Evolutionary conservation across 2,113 vertebrate genomes (phyloP), one percentile per base, ranked within the genome.

Genomic region (Peucedramus taeniatus): DNA sequence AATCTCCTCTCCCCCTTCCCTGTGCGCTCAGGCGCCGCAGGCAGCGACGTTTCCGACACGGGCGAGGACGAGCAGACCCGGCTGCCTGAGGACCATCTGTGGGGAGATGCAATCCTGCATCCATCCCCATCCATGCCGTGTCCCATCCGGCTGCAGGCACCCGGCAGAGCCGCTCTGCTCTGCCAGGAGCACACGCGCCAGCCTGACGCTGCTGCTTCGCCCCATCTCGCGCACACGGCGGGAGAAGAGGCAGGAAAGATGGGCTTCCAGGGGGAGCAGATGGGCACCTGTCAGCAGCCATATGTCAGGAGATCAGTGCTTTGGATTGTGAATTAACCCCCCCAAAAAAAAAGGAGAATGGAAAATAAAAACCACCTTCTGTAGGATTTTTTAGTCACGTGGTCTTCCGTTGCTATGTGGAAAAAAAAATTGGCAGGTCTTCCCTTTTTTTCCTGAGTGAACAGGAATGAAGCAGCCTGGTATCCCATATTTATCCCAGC

Each of bases 231-330:
- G 26, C 0, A 0, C 74, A 31, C 40, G 50, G 66, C 14, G 70
- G 51, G 37, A 63, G 60, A 61, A 37, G 63, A 79, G 28, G 51
- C 61, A 80, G 13, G 71, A 50, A 90, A 86, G 76, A 94, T 4
- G 14, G 83, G 71, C 68, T 95, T 78, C 47, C 40, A 15, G 21
- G 51, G 79, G n/a, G 54, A 89, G 77, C 86, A 51, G 66, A 60
- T 85, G 94, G 82, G 71, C 90, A 96, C 87, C 95, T 85, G 89
- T 93, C 96, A 94, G 92, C 90, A 75, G 83, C 88, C 77, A 90
- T 90, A 95, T 84, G 44, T 90, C 93, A 96, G 69, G 40, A 61
- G 81, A 93, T 96, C 60, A 35, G 27, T 42, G 56, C 51, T 87
- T 95, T 84, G 90, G 90, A 84, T 93, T 75, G 87, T 75, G 77